Evolutionary conservation across 1,140 invertebrate genomes (phyloP).

Genomic region (Orius insidiosus): DNA sequence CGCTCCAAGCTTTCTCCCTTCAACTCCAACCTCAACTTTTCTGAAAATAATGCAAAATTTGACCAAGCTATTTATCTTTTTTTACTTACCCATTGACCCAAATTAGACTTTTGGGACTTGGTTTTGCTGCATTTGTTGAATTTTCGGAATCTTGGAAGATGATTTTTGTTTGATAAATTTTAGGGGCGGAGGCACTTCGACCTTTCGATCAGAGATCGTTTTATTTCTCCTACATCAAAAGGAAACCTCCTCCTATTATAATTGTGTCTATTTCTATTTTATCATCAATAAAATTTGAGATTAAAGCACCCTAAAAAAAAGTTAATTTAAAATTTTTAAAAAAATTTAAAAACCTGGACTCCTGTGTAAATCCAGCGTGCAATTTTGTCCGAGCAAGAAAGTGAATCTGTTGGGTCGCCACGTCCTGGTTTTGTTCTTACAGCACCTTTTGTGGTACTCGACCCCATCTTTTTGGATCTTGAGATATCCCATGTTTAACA

Average conservation of each 20-base stretch:
- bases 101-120: conserved; percentile 39
- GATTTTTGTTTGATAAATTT: conserved; percentile 13
- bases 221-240: conserved; percentile 40
- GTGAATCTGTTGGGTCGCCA: conserved; percentile 71
- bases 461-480: conserved; percentile 37
- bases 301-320: conserved; percentile 46
- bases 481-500: conserved; percentile 30
- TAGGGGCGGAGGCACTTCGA: conserved; percentile 1
- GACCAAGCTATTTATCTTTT: too few relatives aligned
- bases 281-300: conserved; percentile 45
- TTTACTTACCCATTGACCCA: conserved; percentile 36
- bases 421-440: conserved; percentile 81
- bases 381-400: conserved; percentile 89
- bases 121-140: conserved; percentile 26
- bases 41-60: conserved; percentile 27
- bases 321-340: too few relatives aligned
- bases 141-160: conserved; percentile 12
- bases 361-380: conserved; percentile 74
- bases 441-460: conserved; percentile 51
- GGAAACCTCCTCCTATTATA: conserved; percentile 49
- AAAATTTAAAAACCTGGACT: conserved; percentile 37
- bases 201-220: conserved; percentile 27
- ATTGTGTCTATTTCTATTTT: conserved; percentile 54
- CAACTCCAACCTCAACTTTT: conserved; percentile 50
- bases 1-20: conserved; percentile 61